Conservation (phyloP, 53 echinoderm and acorn worm species). For the Antedon mediterranea region DNA sequence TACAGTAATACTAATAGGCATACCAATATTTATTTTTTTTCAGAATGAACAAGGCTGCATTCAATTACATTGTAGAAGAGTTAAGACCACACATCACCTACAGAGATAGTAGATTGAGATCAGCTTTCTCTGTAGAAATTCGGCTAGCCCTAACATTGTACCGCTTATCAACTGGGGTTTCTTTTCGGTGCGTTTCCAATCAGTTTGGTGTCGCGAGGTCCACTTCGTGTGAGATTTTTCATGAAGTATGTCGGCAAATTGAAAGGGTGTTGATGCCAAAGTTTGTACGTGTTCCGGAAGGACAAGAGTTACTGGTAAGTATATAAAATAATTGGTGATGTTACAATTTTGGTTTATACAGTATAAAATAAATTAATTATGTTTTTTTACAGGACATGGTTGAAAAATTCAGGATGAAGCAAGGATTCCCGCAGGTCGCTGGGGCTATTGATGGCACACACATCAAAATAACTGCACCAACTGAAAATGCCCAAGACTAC, state of each 20-base stretch:
- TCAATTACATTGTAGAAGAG: neutral
- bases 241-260: neutral
- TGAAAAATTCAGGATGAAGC: neutral
- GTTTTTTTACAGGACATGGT: neutral
- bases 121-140: neutral
- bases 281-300: neutral
- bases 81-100: neutral
- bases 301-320: neutral
- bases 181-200: neutral
- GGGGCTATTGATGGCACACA: neutral
- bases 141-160: slow-evolving; percentile 3
- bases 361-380: neutral
- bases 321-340: neutral
- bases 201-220: slow-evolving; percentile 11
- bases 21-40: neutral
- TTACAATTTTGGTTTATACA: no score
- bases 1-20: no score
- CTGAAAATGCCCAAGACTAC: neutral
- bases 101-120: neutral
- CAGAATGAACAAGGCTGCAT: slow-evolving; percentile 2
- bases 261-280: neutral
- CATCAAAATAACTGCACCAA: neutral
- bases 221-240: slow-evolving; percentile 1
- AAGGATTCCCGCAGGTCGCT: neutral
- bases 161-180: neutral